Evolutionary conservation across 2,888 invertebrate genomes (phyloP).

Genomic region (Siphonodentalium dalli): DNA sequence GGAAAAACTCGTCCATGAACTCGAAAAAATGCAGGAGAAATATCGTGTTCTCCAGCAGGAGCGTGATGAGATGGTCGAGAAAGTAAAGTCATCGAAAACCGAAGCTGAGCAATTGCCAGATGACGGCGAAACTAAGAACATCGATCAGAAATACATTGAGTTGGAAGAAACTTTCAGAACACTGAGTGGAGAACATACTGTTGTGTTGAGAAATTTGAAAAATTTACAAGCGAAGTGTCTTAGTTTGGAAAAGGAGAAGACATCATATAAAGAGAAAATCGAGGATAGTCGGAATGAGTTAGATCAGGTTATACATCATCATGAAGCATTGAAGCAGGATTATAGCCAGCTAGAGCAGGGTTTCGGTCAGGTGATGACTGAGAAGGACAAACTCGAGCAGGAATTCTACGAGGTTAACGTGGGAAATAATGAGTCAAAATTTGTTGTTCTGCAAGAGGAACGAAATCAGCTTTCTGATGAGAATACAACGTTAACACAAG

Average conservation of each 20-base stretch:
- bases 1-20: constrained; percentile 49
- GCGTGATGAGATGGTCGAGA: constrained; percentile 45
- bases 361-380: constrained; percentile 46
- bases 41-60: constrained; percentile 36
- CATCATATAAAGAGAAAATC: constrained; percentile 41
- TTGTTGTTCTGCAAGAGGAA: constrained; percentile 32
- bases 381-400: constrained; percentile 51
- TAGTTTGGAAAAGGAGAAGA: constrained; percentile 31
- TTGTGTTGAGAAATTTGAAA: constrained; percentile 52
- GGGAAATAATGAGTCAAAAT: constrained; percentile 33
- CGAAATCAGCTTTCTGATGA: constrained; percentile 37
- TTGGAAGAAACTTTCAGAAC: constrained; percentile 33
- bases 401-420: constrained; percentile 37
- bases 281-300: constrained; percentile 45
- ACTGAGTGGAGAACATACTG: constrained; percentile 48
- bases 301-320: constrained; percentile 41
- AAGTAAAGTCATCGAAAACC: constrained; percentile 42
- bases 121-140: constrained; percentile 44
- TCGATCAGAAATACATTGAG: constrained; percentile 36
- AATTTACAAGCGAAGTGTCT: constrained; percentile 38
- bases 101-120: constrained; percentile 48
- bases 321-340: constrained; percentile 48
- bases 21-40: constrained; percentile 51
- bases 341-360: constrained; percentile 49
- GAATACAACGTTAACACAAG: constrained; percentile 35